phyloP scores from a whole-genome alignment of 1,140 invertebrate species.

The Calycopis cecrops region DNA sequence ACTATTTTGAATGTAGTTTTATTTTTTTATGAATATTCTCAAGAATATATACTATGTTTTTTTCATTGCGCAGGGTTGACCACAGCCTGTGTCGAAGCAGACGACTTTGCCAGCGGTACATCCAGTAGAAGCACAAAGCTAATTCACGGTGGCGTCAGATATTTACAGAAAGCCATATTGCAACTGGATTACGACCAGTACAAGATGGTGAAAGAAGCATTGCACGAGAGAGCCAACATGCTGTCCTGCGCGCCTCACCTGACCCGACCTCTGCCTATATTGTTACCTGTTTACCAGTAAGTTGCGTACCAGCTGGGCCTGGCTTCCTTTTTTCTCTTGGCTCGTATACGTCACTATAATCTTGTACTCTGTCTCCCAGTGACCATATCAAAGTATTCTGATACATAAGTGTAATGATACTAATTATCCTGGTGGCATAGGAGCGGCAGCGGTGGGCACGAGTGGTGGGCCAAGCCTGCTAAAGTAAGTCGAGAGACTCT shows the following conservation, averaged over 20 bases:
- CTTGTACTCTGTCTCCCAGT: too few species aligned
- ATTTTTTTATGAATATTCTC: not conserved
- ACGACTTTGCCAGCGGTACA: slow-evolving; percentile 98
- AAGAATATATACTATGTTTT: not conserved
- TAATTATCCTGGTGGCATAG: too few species aligned
- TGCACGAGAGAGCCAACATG: slow-evolving; percentile 96
- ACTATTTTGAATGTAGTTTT: too few species aligned
- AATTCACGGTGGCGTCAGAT: slow-evolving; percentile 99
- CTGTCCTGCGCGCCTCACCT: slow-evolving; percentile 97
- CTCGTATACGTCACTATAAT: too few species aligned
- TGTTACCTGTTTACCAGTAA: slow-evolving; percentile 98
- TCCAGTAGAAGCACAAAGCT: slow-evolving; percentile 97
- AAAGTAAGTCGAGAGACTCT: too few species aligned
- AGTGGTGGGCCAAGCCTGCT: too few species aligned
- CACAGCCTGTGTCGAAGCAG: slow-evolving; percentile 96
- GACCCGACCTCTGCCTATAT: slow-evolving; percentile 96
- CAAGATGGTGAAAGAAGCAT: slow-evolving; percentile 97
- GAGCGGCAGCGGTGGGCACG: too few species aligned
- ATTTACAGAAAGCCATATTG: slow-evolving; percentile 98
- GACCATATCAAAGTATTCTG: too few species aligned
- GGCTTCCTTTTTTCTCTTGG: too few species aligned
- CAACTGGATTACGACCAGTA: slow-evolving; percentile 95
- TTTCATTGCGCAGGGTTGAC: slow-evolving; percentile 84
- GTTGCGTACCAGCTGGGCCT: too few species aligned
- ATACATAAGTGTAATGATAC: too few species aligned